Percentiles rank a stretch among this genome's conserved stretches.
Conservation (phyloP, 1,140 invertebrate genomes). For the Amyelois transitella region DNA sequence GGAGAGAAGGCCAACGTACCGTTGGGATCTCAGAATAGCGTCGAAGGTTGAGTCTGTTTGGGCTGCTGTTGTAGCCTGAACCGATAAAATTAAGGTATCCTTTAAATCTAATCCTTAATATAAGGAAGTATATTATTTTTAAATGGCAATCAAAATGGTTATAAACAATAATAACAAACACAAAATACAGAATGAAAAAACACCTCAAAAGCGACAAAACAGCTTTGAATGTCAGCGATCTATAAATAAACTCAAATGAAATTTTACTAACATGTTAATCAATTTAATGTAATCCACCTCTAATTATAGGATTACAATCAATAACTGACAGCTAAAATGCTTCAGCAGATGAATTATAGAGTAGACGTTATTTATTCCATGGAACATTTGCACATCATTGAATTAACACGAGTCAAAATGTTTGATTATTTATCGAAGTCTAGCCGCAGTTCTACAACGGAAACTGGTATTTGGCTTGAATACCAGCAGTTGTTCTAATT, state of each 20-base stretch:
- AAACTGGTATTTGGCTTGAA: slow-evolving; percentile 10
- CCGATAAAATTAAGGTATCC: background rate
- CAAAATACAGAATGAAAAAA: background rate
- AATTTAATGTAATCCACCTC: background rate
- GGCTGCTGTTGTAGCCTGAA: background rate
- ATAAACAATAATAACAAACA: background rate
- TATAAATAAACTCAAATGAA: too few species aligned
- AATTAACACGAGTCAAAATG: background rate
- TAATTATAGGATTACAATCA: background rate
- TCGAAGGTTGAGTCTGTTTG: slow-evolving; percentile 32
- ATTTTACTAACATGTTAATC: background rate
- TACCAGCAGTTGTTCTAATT: slow-evolving; percentile 12
- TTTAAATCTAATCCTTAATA: too few species aligned
- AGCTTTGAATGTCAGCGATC: too few species aligned
- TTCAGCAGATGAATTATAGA: background rate
- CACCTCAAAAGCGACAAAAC: too few species aligned
- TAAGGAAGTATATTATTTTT: background rate
- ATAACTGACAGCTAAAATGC: background rate
- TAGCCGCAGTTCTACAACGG: slow-evolving; percentile 9
- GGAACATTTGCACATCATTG: background rate
- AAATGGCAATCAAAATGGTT: background rate
- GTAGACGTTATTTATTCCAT: background rate
- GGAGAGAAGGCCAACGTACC: slow-evolving; percentile 61
- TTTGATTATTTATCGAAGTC: slow-evolving; percentile 13
- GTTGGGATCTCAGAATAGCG: slow-evolving; percentile 55